phyloP scores from a whole-genome alignment of 2,797 vertebrate species.

The Hyperoplus lanceolatus region DNA sequence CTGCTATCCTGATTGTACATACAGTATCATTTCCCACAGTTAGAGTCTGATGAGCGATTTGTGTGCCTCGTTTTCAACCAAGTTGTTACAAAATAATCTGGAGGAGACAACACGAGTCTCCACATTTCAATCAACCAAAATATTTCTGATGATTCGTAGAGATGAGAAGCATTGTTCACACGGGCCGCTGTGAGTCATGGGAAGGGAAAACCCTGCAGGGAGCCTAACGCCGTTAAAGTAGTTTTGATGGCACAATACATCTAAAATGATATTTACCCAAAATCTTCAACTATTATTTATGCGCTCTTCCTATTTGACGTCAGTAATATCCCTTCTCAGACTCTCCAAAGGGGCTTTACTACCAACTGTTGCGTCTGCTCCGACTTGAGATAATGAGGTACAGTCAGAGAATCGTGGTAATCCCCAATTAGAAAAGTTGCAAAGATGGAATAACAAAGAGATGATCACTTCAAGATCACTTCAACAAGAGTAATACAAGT shows the following conservation, averaged over 20 bases:
- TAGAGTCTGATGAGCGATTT: constrained; percentile 75
- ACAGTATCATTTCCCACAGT: constrained; percentile 84
- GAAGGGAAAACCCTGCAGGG: constrained; percentile 70
- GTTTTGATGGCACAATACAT: constrained; percentile 57
- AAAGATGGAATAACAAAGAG: constrained; percentile 72
- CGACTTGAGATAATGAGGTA: constrained; percentile 76
- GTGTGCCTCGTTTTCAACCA: constrained; percentile 61
- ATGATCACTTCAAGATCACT: no score
- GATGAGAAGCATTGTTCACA: constrained; percentile 71
- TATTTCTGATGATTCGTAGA: constrained; percentile 64
- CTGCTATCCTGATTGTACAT: constrained; percentile 86
- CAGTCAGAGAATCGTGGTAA: constrained; percentile 74
- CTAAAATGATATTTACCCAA: constrained; percentile 49
- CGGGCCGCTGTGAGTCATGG: constrained; percentile 63
- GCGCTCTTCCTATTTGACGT: constrained; percentile 30
- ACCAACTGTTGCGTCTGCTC: constrained; percentile 77
- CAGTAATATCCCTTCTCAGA: constrained; percentile 68
- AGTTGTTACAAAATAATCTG: constrained; percentile 64
- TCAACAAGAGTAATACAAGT: constrained; percentile 56
- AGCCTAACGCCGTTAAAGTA: constrained; percentile 51
- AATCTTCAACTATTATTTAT: constrained; percentile 49
- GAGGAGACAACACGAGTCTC: constrained; percentile 59
- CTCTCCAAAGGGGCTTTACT: constrained; percentile 64
- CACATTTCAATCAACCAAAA: constrained; percentile 62
- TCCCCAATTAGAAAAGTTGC: constrained; percentile 71